These are phyloP conservation scores for Prionailurus viverrinus DNA, from an alignment of 2,113 vertebrate genomes.

Conservation along the genomic window DNA sequence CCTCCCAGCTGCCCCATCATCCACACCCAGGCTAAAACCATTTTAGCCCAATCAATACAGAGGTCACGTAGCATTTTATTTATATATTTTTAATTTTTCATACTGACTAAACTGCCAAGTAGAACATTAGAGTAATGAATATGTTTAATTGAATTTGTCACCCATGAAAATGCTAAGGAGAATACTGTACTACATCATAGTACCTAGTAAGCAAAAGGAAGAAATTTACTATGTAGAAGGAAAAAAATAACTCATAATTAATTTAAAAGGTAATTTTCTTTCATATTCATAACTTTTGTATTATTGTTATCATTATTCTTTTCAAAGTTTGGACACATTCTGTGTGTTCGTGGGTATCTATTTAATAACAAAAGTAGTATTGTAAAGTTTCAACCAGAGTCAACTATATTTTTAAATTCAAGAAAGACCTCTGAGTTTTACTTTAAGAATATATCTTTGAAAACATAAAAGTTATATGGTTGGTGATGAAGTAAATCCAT, in stretches of 20 bases:
- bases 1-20: slow-evolving; percentile 82
- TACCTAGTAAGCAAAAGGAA: neutral
- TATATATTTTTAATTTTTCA: slow-evolving; percentile 88
- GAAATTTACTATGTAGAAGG: slow-evolving; percentile 46
- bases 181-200: slow-evolving; percentile 70
- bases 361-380: slow-evolving; percentile 49
- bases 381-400: neutral
- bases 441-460: neutral
- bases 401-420: neutral
- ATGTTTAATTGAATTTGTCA: slow-evolving; percentile 92
- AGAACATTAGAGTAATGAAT: slow-evolving; percentile 90
- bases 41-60: slow-evolving; percentile 90
- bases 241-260: slow-evolving; percentile 67
- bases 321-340: neutral
- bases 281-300: neutral
- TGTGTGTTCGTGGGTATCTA: neutral
- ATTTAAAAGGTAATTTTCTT: slow-evolving; percentile 61
- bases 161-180: slow-evolving; percentile 86
- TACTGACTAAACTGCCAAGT: slow-evolving; percentile 85
- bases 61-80: slow-evolving; percentile 88
- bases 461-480: neutral
- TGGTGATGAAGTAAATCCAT: slow-evolving; percentile 31
- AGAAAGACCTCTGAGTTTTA: neutral
- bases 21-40: slow-evolving; percentile 85
- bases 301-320: slow-evolving; percentile 40